A percentile compares a stretch with the other conserved stretches of the same genome.
These are phyloP conservation scores for Holothuria leucospilota DNA, from an alignment of 53 echinoderm and acorn worm genomes.

Conservation along the genomic window DNA sequence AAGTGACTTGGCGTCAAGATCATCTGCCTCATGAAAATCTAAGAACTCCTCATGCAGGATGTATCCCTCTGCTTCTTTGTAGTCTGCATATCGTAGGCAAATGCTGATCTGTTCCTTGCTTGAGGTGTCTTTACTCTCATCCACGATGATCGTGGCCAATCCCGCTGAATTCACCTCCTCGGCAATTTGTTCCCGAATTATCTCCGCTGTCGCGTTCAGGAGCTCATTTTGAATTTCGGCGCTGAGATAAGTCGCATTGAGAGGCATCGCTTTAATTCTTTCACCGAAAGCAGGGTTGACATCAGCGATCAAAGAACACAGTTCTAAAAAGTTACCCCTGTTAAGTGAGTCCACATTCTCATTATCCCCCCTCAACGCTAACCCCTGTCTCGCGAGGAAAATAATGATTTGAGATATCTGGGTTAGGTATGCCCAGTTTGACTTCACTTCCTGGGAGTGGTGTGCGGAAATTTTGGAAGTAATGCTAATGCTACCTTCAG, in stretches of 20 bases:
- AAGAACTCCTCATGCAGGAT: conserved; percentile 43
- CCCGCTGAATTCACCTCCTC: conserved; percentile 6
- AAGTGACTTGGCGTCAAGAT: conserved; percentile 39
- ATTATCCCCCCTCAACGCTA: conserved; percentile 8
- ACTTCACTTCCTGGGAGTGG: background rate
- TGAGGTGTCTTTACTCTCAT: conserved; percentile 18
- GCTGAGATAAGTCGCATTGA: conserved; percentile 11
- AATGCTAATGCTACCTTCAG: conserved; percentile 1
- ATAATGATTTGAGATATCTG: background rate
- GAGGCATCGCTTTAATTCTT: conserved; percentile 12
- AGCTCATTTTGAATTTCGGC: conserved; percentile 28
- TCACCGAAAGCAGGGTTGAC: background rate
- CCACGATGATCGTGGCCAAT: conserved; percentile 20
- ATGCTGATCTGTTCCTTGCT: conserved; percentile 42
- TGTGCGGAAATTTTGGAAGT: conserved; percentile 18
- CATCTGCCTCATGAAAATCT: conserved; percentile 36
- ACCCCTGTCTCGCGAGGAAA: conserved; percentile 16
- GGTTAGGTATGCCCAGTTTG: conserved; percentile 3
- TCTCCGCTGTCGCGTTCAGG: conserved; percentile 14
- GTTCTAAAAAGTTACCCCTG: conserved; percentile 12
- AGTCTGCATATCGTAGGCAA: conserved; percentile 42
- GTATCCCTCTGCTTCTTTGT: background rate
- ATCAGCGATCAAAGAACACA: conserved; percentile 17
- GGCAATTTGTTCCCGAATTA: conserved; percentile 13
- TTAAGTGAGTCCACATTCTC: conserved; percentile 3